Base-by-base conservation (phyloP, 2,113 vertebrate species). In the Regulus satrapa region DNA sequence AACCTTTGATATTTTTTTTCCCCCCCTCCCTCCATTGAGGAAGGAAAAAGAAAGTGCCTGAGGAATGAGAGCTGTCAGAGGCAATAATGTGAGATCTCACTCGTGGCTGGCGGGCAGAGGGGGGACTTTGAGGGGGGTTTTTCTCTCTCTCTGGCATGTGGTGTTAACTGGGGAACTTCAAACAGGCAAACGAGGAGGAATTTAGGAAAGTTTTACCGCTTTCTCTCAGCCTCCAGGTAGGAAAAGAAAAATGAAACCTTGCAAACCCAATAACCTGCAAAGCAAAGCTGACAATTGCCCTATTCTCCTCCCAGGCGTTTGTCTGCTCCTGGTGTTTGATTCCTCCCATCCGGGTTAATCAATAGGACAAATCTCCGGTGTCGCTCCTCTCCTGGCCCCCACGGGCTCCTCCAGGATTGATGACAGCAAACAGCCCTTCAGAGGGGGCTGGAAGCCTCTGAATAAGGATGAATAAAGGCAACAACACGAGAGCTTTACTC, bases 391-490 rank as follows among this genome's bases (percentile, higher is more conserved):
- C 54, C 18, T 0, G 34, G 91, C 66, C 95, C 92, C 95, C 63
- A 25, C 10, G 6, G 96, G 94, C 94, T 89, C 85, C 73, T 69
- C 54, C 63, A 36, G 79, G 89, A 95, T 32, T 71, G 96, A 97
- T 97, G 64, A 43, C 71, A 94, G 84, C 97, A 89, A 96, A 87
- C 75, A 97, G 81, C 96, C 68, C 76, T 92, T 90, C 77, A 66
- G 88, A 32, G 79, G 93, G 92, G 95, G 94, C 96, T 28, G 88
- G 25, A 16, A 21, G 9, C 2, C 87, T 55, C 63, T 19, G 71
- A 41, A 6, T 24, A 5, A 69, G 41, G 71, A 49, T 11, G 36
- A 89, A 76, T 49, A 55, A 76, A 76, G 81, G 90, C 72, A 77
- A 26, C 28, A n/a, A 58, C 19, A 17, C 0, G 1, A 76, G 82